phyloP scores from a whole-genome alignment of 2,113 vertebrate genomes.

The Nyctibius bracteatus region DNA sequence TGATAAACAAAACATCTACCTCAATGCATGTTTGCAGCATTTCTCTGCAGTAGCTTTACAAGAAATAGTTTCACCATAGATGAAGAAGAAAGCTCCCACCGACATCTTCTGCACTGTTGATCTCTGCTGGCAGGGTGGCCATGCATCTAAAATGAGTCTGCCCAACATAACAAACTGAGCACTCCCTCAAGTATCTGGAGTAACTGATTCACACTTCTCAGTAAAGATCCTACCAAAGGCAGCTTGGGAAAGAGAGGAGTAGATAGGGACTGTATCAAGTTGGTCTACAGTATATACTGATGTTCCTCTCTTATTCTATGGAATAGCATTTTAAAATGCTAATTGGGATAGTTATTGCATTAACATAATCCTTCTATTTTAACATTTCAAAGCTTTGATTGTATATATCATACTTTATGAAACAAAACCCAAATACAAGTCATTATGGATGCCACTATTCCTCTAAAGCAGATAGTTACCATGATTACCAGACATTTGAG shows the following conservation, averaged over 20 bases:
- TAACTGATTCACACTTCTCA: background rate
- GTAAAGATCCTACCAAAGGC: background rate
- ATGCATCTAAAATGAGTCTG: accelerated
- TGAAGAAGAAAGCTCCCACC: background rate
- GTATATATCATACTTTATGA: background rate
- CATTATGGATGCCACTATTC: background rate
- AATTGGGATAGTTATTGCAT: background rate
- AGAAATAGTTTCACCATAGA: background rate
- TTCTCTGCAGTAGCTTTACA: background rate
- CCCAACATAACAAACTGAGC: background rate
- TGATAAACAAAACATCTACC: background rate
- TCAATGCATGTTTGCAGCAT: background rate
- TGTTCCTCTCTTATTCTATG: background rate
- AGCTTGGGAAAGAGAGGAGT: background rate
- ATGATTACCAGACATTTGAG: background rate
- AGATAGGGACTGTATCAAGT: background rate
- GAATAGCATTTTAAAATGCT: background rate
- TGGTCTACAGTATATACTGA: background rate
- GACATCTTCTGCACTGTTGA: background rate
- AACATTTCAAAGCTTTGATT: background rate
- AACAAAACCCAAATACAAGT: background rate
- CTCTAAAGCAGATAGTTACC: background rate
- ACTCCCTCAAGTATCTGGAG: background rate
- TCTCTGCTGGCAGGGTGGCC: background rate
- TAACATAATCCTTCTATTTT: background rate